Conservation (phyloP, 2,888 invertebrate genomes). For the Parnassius smintheus region DNA sequence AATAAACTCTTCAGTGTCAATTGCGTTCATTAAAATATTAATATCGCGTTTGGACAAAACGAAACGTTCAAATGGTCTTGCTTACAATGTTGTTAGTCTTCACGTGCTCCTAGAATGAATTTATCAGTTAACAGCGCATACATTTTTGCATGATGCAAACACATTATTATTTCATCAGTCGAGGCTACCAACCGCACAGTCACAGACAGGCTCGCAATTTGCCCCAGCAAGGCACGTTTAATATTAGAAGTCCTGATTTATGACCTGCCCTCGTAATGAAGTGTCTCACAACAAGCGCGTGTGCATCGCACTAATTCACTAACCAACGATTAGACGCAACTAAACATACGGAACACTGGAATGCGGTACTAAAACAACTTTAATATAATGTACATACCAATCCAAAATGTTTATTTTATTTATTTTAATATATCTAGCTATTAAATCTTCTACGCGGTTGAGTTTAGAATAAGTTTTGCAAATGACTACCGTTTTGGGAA, state of each 20-base stretch:
- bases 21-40: too few relatives aligned
- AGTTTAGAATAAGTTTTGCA: too few relatives aligned
- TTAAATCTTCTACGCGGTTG: too few relatives aligned
- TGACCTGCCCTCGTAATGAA: conserved; percentile 76
- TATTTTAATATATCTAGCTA: too few relatives aligned
- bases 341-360: conserved; percentile 22
- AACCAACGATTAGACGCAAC: conserved; percentile 59
- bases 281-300: conserved; percentile 77
- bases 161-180: conserved; percentile 46
- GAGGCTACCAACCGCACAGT: conserved; percentile 50
- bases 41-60: too few relatives aligned
- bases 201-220: conserved; percentile 67
- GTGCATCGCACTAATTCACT: conserved; percentile 76
- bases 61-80: neutral
- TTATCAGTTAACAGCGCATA: conserved; percentile 30
- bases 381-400: too few relatives aligned
- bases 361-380: neutral
- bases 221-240: conserved; percentile 79
- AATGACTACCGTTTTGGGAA: too few relatives aligned
- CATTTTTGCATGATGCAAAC: conserved; percentile 40
- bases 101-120: conserved; percentile 14
- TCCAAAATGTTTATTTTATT: too few relatives aligned
- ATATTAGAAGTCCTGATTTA: conserved; percentile 82
- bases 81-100: neutral
- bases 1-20: too few relatives aligned